A percentile compares a stretch with the other conserved stretches of the same genome.
phyloP scores from a whole-genome alignment of 2,888 invertebrate genomes.

The Yponomeuta malinellus region DNA sequence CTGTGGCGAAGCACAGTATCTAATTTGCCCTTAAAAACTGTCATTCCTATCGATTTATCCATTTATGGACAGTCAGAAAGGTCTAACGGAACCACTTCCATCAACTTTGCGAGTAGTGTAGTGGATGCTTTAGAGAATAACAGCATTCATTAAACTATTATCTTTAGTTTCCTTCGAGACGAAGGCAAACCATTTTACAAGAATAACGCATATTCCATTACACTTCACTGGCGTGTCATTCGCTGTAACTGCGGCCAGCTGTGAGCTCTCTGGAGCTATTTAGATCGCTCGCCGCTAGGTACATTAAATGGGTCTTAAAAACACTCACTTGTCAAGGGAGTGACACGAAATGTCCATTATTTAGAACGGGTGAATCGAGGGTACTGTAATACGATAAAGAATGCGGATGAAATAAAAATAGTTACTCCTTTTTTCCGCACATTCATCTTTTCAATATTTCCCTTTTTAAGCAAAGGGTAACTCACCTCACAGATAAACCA shows the following conservation, averaged over 20 bases:
- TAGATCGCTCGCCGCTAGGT: not conserved
- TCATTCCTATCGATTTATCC: too few relatives aligned
- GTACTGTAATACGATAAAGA: not conserved
- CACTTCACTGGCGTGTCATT: not conserved
- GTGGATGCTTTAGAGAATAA: too few relatives aligned
- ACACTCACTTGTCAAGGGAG: not conserved
- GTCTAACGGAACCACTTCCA: too few relatives aligned
- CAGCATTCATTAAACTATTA: not conserved
- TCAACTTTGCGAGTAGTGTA: too few relatives aligned
- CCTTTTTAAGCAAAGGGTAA: too few relatives aligned
- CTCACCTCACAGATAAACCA: too few relatives aligned
- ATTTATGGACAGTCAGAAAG: too few relatives aligned
- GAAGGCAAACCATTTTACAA: not conserved
- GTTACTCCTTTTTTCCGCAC: not conserved
- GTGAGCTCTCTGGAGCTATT: not conserved
- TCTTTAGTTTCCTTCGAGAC: not conserved
- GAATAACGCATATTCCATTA: not conserved
- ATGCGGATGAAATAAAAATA: not conserved
- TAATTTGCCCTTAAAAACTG: too few relatives aligned
- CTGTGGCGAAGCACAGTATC: too few relatives aligned
- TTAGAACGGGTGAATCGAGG: not conserved
- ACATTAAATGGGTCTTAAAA: constrained; percentile 2
- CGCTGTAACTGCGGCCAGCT: not conserved
- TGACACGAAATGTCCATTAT: not conserved
- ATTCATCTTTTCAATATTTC: too few relatives aligned